A percentile compares a stretch with the other conserved stretches of the same genome.
Evolutionary conservation across 2,888 invertebrate genomes (phyloP).

Genomic region (Ochropleura leucogaster): DNA sequence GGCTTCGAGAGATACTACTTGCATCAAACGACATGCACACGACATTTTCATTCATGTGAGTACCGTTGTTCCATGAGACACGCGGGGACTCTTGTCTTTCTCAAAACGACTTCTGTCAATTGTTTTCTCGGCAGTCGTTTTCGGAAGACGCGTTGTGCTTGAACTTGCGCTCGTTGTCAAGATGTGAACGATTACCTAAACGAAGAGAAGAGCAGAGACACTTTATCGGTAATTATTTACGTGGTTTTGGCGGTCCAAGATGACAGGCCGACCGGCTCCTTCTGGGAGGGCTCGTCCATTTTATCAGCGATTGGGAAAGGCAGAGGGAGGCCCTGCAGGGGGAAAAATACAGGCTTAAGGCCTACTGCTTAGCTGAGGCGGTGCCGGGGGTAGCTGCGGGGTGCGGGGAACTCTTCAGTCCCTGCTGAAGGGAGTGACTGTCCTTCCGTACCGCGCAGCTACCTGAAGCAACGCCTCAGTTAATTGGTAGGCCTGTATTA

Average conservation of each 20-base stretch:
- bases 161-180: not conserved
- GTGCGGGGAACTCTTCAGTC: not conserved
- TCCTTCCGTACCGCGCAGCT: not conserved
- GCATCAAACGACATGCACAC: not conserved
- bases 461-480: not conserved
- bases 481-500: not conserved
- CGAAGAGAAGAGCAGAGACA: constrained; percentile 36
- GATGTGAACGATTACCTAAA: constrained; percentile 15
- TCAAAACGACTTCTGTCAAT: not conserved
- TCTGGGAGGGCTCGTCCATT: not conserved
- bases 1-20: not conserved
- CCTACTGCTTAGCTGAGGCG: not conserved
- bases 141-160: not conserved
- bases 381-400: not conserved
- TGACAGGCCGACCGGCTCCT: not conserved
- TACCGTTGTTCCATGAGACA: not conserved
- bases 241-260: not conserved
- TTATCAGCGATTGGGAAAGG: constrained; percentile 8
- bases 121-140: not conserved
- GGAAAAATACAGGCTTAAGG: constrained; percentile 35
- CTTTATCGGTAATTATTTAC: constrained; percentile 13
- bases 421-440: not conserved
- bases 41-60: not conserved
- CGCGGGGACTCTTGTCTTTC: not conserved
- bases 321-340: constrained; percentile 18